These are phyloP conservation scores for Brienomyrus longianalis DNA, from an alignment of 2,113 vertebrate species.

Conservation along the genomic window DNA sequence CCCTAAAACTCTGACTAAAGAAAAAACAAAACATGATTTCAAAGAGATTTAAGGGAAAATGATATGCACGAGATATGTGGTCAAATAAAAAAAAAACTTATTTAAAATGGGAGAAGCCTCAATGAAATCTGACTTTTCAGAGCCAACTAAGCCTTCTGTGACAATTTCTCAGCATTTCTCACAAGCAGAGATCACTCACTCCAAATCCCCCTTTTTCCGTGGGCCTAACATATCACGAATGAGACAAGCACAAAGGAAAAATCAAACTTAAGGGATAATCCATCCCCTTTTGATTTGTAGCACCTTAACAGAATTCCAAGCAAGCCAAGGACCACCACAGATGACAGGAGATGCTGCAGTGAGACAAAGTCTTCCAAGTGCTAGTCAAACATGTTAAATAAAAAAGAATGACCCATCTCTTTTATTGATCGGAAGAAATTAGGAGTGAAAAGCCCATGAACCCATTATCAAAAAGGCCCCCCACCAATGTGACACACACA, in stretches of 20 bases:
- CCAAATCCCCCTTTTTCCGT: background rate
- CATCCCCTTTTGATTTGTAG: background rate
- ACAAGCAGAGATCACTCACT: background rate
- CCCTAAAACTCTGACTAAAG: background rate
- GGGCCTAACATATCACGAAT: background rate
- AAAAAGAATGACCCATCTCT: background rate
- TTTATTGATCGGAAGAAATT: background rate
- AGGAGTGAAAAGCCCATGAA: background rate
- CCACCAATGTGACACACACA: background rate
- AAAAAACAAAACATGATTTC: background rate
- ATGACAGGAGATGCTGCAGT: background rate
- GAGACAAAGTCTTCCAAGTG: background rate
- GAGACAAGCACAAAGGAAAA: background rate
- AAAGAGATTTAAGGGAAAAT: background rate
- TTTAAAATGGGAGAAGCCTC: background rate
- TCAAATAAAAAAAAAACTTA: background rate
- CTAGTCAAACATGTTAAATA: background rate
- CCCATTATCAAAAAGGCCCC: background rate
- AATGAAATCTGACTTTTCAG: background rate
- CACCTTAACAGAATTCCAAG: background rate
- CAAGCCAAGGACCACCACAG: background rate
- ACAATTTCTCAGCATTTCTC: background rate
- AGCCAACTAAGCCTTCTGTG: background rate
- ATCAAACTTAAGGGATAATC: background rate
- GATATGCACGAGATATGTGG: background rate